Evolutionary conservation across 2,888 invertebrate genomes (phyloP).

Genomic region (Sympetrum striolatum): DNA sequence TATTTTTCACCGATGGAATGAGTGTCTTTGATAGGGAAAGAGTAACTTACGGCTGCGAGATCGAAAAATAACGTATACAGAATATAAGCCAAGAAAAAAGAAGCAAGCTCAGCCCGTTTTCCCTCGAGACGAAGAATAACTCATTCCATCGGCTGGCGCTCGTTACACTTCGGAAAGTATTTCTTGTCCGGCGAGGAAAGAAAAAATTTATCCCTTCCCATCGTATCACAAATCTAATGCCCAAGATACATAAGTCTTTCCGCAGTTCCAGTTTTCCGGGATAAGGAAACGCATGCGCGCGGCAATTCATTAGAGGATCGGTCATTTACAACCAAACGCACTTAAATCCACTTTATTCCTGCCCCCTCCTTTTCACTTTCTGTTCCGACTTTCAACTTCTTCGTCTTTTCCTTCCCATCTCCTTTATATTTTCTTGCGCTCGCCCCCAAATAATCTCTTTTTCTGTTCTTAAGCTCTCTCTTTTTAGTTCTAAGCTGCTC

Average conservation of each 20-base stretch:
- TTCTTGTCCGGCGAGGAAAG: background rate
- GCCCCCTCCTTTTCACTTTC: background rate
- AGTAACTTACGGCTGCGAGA: background rate
- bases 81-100: background rate
- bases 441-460: background rate
- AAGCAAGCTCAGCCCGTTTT: background rate
- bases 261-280: background rate
- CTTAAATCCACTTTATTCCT: background rate
- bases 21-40: background rate
- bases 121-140: background rate
- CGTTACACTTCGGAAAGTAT: background rate
- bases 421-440: background rate
- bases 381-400: background rate
- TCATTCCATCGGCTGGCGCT: background rate
- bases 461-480: background rate
- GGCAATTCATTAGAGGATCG: background rate
- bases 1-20: background rate
- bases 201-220: background rate
- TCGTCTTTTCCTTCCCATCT: background rate
- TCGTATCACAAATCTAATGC: background rate
- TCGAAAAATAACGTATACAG: background rate
- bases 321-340: background rate
- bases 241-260: background rate
- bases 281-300: background rate
- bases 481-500: background rate